These are phyloP conservation scores for Xerus rutilus DNA, from an alignment of 2,797 vertebrate genomes.

Conservation along the genomic window DNA sequence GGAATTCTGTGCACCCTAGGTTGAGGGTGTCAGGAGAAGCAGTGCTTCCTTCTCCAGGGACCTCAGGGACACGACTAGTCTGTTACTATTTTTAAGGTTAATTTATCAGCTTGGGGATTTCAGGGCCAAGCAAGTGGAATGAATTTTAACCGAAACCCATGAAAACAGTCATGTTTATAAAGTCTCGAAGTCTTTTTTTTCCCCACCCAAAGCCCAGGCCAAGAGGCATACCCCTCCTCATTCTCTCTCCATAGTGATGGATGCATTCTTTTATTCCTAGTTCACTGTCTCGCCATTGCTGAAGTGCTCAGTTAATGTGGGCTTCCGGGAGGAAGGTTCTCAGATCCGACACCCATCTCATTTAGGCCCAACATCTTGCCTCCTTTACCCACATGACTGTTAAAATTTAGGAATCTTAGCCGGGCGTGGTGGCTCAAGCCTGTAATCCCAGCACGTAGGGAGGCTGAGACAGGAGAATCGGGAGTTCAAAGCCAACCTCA, in stretches of 20 bases:
- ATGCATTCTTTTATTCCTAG: not conserved
- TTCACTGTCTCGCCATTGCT: not conserved
- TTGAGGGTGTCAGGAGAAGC: not conserved
- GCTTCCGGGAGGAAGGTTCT: not conserved
- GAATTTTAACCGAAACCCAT: not conserved
- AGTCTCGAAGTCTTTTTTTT: not conserved
- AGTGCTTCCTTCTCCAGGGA: not conserved
- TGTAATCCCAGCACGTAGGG: too few species aligned
- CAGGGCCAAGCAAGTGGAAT: not conserved
- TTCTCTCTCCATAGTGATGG: not conserved
- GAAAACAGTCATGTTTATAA: not conserved
- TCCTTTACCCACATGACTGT: not conserved
- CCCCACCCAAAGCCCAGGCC: not conserved
- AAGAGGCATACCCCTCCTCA: not conserved
- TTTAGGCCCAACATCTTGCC: not conserved
- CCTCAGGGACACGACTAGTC: not conserved
- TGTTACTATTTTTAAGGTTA: not conserved
- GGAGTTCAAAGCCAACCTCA: too few species aligned
- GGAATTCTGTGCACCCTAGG: not conserved
- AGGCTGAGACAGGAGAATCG: too few species aligned
- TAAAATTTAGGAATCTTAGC: not conserved
- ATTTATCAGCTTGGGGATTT: conserved; percentile 1
- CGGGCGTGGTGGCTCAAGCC: too few species aligned
- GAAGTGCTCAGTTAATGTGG: not conserved
- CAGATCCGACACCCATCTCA: not conserved